Percentiles rank a stretch among this genome's conserved stretches.
These are phyloP conservation scores for Athripsodes cinereus DNA, from an alignment of 2,888 invertebrate genomes.

Conservation along the genomic window DNA sequence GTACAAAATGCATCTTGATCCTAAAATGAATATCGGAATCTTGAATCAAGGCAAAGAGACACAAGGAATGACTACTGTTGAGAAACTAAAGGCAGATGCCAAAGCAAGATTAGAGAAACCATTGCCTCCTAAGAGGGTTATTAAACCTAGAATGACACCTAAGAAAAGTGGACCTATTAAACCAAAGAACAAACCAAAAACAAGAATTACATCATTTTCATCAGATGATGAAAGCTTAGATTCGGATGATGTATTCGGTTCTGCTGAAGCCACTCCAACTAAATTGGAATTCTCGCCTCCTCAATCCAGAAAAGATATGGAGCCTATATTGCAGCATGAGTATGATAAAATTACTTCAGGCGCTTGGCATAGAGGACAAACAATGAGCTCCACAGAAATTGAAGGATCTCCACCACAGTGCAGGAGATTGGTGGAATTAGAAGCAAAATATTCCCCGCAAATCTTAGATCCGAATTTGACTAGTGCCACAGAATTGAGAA, in stretches of 20 bases:
- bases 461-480: constrained; percentile 57
- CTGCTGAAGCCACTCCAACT: constrained; percentile 66
- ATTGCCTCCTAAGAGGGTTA: constrained; percentile 55
- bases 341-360: constrained; percentile 64
- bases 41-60: constrained; percentile 43
- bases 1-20: constrained; percentile 44
- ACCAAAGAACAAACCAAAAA: constrained; percentile 59
- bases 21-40: constrained; percentile 48
- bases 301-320: constrained; percentile 68
- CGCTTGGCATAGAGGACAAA: constrained; percentile 62
- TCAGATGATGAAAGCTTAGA: constrained; percentile 72
- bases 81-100: constrained; percentile 49
- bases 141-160: constrained; percentile 58
- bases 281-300: constrained; percentile 70
- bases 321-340: constrained; percentile 66
- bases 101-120: constrained; percentile 56
- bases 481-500: constrained; percentile 59
- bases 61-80: constrained; percentile 44
- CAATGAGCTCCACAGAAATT: constrained; percentile 73
- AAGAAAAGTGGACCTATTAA: constrained; percentile 52
- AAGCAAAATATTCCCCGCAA: constrained; percentile 60
- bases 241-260: constrained; percentile 72
- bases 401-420: constrained; percentile 72
- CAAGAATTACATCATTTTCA: constrained; percentile 68
- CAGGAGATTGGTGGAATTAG: constrained; percentile 56